Base-by-base conservation (phyloP, 2,888 invertebrate species). In the Synergus japonicus region DNA sequence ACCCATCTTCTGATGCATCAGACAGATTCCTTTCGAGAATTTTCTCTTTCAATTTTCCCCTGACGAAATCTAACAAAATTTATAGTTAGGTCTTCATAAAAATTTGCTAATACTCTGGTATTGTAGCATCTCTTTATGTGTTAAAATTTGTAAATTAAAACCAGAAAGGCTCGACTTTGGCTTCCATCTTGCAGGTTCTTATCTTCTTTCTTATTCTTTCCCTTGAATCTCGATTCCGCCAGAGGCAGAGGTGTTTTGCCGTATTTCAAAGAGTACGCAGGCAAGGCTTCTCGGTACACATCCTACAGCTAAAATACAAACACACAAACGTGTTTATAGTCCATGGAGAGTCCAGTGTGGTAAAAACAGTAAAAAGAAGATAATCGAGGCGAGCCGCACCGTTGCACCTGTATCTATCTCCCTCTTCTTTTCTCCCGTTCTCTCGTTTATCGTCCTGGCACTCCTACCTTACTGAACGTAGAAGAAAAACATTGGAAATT, bases 361-460 rank as follows among this genome's bases (percentile, higher is more conserved):
- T 22, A 76, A 76, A 76, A 76, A 76, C 63, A 64, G 22, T 44
- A 63, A 63, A 58, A 76, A 60, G 63, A 76, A n/a, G 44, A 76
- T 76, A 76, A 76, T 76, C 46, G 37, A 78, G 46, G 67, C 46
- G 46, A 67, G 46, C 46, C 67, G 44, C 67, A 67, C 67, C 67
- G 67, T 67, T 67, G 67, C 67, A 67, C 67, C 67, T 67, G 67
- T 67, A 46, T 46, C 44, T 67, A 46, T 46, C 44, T 46, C 13
- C 44, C 18, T 67, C 41, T 44, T 46, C 67, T 67, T 44, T 67
- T 46, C 67, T 67, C 46, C 22, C 67, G 67, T 67, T 67, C 46
- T 13, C 13, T 67, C 18, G 67, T 46, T 22, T 18, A 9, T 67
- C 18, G 44, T 22, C 44, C 22, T 67, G 46, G 22, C 67, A 67